These are phyloP conservation scores for Trisateles emortualis DNA, from an alignment of 2,888 invertebrate genomes.

Conservation along the genomic window DNA sequence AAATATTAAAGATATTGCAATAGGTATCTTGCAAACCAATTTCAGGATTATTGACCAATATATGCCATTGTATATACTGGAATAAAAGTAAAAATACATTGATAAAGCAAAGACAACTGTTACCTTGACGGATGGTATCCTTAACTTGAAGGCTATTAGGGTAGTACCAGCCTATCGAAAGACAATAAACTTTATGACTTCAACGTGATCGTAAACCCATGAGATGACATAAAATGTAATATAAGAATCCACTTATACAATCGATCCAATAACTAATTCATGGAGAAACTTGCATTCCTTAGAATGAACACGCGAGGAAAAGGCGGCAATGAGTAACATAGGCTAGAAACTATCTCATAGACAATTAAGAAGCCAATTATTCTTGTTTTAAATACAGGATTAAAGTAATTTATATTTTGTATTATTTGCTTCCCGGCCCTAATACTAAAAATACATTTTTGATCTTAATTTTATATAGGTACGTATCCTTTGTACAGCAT, in stretches of 20 bases:
- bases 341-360: conserved; percentile 11
- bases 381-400: conserved; percentile 4
- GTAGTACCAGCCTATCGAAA: conserved; percentile 1
- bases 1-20: too few relatives aligned
- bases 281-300: conserved; percentile 38
- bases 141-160: neutral
- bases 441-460: too few relatives aligned
- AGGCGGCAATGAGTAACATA: conserved; percentile 9
- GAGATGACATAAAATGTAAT: conserved; percentile 19
- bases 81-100: neutral
- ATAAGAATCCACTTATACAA: conserved; percentile 20
- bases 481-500: too few relatives aligned
- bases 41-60: too few relatives aligned
- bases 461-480: too few relatives aligned
- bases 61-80: neutral
- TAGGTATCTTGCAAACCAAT: too few relatives aligned
- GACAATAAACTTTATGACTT: conserved; percentile 11
- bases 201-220: conserved; percentile 19
- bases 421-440: too few relatives aligned
- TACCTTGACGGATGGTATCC: neutral
- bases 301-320: conserved; percentile 28
- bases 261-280: conserved; percentile 33
- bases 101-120: neutral
- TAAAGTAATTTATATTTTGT: neutral
- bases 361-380: conserved; percentile 23